Evolutionary conservation across 2,888 invertebrate genomes (phyloP), one percentile per base, ranked within the genome.

Genomic region (Heteromyza rotundicornis): DNA sequence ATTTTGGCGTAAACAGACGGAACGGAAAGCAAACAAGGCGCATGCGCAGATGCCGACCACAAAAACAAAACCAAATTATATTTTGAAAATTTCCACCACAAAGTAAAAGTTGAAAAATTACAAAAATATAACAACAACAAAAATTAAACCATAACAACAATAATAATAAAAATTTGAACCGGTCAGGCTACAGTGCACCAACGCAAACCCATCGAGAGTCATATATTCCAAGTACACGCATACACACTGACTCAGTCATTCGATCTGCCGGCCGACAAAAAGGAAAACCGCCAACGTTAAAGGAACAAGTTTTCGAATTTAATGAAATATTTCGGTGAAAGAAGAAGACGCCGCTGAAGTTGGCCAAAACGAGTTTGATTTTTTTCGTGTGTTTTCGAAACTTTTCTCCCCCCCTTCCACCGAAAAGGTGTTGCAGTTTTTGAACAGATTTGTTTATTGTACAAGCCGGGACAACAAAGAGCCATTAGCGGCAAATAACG

Each of bases 311-410:
- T 62, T 66, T 61, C 55, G 52, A 56, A 64, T 40, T 47, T 17
- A 27, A 35, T 59, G 54, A 56, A 62, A 60, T 57, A 53, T 65
- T 66, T 66, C 50, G 62, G 62, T 64, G 62, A 64, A 64, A 64
- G n/a, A n/a, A n/a, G n/a, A n/a, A n/a, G 64, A 66, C 19, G 50
- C 50, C 20, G 47, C 20, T 40, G 19, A 17, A n/a, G n/a, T n/a
- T n/a, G n/a, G n/a, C n/a, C n/a, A n/a, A n/a, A 14, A 20, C 47
- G 47, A 47, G 47, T 47, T 40, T 40, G 40, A 40, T 14, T 47
- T 7, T 47, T 47, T 47, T 19, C 47, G 47, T 19, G 19, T 12
- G n/a, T n/a, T n/a, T 3, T 47, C 7, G 3, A 47, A 2, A 63
- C 55, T 44, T n/a, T 40, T n/a, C 14, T 40, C 40, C 40, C 10